Base-by-base conservation (phyloP, 2,113 vertebrate species). In the Notarius lentiginosus region DNA sequence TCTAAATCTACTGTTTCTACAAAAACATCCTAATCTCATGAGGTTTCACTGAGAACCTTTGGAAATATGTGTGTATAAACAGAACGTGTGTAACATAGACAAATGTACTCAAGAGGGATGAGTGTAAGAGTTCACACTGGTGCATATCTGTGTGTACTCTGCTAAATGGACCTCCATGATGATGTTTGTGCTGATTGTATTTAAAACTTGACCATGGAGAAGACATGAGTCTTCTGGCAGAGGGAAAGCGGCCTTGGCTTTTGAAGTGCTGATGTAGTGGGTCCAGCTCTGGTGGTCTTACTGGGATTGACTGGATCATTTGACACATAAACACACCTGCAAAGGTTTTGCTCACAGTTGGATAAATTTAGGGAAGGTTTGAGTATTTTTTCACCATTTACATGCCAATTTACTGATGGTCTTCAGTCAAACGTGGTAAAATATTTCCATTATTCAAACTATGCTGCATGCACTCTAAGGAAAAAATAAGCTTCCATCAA, bases 291-390 rank as follows among this genome's bases (percentile, higher is more conserved):
- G 68, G 84, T 84, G 87, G 84, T 86, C 82, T 87, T 70, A 85
- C 83, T 55, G 65, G 49, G 79, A 75, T 56, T 86, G 84, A 84
- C 81, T 88, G 66, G 84, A 88, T 82, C n/a, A 83, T 90, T 90
- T 51, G 76, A 82, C 53, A 81, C 81, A 86, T 68, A 90, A 88
- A 88, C 87, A 90, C 89, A 90, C 89, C 89, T 90, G 84, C 80
- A 41, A 70, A 68, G 49, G 60, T 70, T 30, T 63, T 81, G 65
- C 66, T 84, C 61, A 61, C 65, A 49, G 79, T 34, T 86, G 72
- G 68, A 83, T 58, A 83, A 6, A 22, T 22, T 81, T 81, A 82
- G 55, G 82, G 34, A 79, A 8, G 22, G 0, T 17, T 77, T 30
- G 61, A 34, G 49, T 8, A 47, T 34, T 84, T 18, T 79, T 51